Percentiles rank a stretch among this genome's conserved stretches.
phyloP scores from a whole-genome alignment of 2,113 vertebrate species.

The Campylorhamphus procurvoides region DNA sequence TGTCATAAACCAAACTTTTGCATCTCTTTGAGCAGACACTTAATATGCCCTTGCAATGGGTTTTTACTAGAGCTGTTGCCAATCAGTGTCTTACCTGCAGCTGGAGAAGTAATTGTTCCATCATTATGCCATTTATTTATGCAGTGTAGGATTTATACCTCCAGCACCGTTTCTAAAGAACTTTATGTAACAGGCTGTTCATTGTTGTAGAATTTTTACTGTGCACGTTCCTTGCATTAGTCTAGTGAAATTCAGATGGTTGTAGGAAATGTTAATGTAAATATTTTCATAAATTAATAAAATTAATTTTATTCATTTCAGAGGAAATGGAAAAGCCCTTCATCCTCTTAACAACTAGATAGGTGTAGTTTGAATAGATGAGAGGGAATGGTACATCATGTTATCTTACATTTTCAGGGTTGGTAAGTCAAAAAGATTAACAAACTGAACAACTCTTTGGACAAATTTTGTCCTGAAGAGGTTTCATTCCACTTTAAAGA shows the following conservation, averaged over 20 bases:
- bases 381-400: neutral
- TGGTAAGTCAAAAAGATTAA: neutral
- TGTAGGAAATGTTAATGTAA: neutral
- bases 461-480: neutral
- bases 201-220: neutral
- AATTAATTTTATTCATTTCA: neutral
- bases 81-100: neutral
- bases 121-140: neutral
- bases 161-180: neutral
- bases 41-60: neutral
- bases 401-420: neutral
- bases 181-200: neutral
- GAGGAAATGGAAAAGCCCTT: neutral
- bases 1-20: neutral
- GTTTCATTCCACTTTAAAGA: neutral
- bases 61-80: neutral
- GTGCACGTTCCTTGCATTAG: neutral
- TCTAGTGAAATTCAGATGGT: neutral
- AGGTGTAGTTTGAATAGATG: neutral
- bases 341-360: neutral
- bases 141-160: neutral
- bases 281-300: fast-evolving
- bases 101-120: neutral
- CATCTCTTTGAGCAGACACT: neutral
- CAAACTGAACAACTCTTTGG: neutral